Conservation (phyloP, 2,797 vertebrate genomes). For the Danio aesculapii region DNA sequence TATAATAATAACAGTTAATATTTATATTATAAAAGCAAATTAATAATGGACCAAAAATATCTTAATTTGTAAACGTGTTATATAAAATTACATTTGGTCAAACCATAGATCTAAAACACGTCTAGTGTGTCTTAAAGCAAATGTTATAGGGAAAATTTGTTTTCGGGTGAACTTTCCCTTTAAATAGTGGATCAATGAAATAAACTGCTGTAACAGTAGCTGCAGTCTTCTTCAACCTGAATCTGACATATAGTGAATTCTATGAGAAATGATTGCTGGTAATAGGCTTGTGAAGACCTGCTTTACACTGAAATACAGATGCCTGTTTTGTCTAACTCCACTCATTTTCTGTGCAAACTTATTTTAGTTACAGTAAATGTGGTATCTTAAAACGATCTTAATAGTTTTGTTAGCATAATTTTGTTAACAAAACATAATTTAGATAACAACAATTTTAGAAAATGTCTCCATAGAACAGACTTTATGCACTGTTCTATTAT, state of each 20-base stretch:
- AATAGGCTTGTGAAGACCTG: background rate
- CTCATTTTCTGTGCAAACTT: background rate
- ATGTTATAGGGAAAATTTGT: background rate
- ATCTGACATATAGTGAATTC: constrained; percentile 1
- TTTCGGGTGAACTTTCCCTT: background rate
- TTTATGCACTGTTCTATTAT: too few relatives aligned
- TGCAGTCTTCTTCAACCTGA: background rate
- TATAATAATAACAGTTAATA: too few relatives aligned
- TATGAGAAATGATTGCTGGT: background rate
- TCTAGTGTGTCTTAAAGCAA: too few relatives aligned
- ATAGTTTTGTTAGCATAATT: background rate
- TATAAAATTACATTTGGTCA: too few relatives aligned
- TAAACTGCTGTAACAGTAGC: background rate
- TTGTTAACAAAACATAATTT: background rate
- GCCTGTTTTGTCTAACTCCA: background rate
- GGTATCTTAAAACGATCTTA: background rate
- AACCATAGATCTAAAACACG: too few relatives aligned
- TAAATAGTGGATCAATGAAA: background rate
- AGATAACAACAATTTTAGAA: too few relatives aligned
- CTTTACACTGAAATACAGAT: constrained; percentile 2
- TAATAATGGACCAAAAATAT: too few relatives aligned
- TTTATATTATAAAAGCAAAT: too few relatives aligned
- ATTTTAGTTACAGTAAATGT: background rate
- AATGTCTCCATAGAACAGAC: too few relatives aligned
- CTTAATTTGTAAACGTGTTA: too few relatives aligned